A percentile compares a stretch with the other conserved stretches of the same genome.
Conservation (phyloP, 2,113 vertebrate species). For the Pseudorhombus dupliciocellatus region DNA sequence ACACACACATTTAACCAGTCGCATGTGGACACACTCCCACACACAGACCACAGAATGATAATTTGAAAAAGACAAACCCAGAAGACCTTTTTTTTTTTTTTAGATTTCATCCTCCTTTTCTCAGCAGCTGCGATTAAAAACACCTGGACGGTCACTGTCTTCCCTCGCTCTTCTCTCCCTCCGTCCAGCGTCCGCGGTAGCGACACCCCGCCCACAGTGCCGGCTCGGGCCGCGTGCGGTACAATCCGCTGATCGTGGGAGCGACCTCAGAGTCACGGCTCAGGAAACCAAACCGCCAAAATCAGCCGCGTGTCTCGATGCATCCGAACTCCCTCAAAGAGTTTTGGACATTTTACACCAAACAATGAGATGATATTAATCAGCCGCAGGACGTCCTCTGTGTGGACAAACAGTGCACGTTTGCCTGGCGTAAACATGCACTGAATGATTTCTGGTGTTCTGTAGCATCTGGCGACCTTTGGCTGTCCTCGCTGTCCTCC, state of each 20-base stretch:
- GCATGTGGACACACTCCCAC: conserved; percentile 16
- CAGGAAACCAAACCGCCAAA: background rate
- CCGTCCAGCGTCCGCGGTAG: background rate
- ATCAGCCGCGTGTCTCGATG: background rate
- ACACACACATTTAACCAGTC: conserved; percentile 27
- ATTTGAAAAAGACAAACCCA: conserved; percentile 71
- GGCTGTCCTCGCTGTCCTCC: conserved; percentile 68
- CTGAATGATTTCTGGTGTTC: conserved; percentile 56
- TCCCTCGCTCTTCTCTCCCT: background rate
- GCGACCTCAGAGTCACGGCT: too few relatives aligned
- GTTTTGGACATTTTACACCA: background rate
- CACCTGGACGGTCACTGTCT: conserved; percentile 34
- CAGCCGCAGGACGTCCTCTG: background rate
- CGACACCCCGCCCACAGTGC: too few relatives aligned
- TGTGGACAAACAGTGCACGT: conserved; percentile 7
- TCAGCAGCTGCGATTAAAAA: conserved; percentile 52
- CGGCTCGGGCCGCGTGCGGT: too few relatives aligned
- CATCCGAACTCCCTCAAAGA: background rate
- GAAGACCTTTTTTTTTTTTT: conserved; percentile 42
- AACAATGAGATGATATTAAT: conserved; percentile 15
- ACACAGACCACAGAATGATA: conserved; percentile 57
- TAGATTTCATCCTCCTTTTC: conserved; percentile 39
- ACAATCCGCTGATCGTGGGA: background rate
- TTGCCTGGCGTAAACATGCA: conserved; percentile 22
- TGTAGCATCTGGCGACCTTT: conserved; percentile 74